Evolutionary conservation across 2,888 invertebrate genomes (phyloP).

Genomic region (Deilephila porcellus): DNA sequence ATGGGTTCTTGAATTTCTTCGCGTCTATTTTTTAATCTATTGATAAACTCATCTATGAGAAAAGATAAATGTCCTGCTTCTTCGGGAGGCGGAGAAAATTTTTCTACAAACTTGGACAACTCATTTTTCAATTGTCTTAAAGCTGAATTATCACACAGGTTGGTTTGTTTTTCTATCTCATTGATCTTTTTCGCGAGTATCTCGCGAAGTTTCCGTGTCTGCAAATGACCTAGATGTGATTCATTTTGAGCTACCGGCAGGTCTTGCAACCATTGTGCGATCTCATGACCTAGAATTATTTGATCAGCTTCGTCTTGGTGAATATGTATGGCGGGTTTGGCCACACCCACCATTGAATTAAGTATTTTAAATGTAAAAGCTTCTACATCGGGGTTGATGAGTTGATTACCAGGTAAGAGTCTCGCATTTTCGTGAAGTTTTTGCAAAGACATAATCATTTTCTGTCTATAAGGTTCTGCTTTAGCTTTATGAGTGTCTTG

Average conservation of each 20-base stretch:
- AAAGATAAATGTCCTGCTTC: slow-evolving; percentile 48
- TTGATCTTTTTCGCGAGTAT: slow-evolving; percentile 58
- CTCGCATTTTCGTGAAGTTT: slow-evolving; percentile 55
- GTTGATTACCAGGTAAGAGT: slow-evolving; percentile 46
- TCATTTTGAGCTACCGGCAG: slow-evolving; percentile 52
- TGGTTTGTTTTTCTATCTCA: slow-evolving; percentile 50
- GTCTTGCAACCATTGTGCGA: slow-evolving; percentile 68
- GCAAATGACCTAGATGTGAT: slow-evolving; percentile 43
- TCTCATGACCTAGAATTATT: slow-evolving; percentile 61
- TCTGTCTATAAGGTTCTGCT: slow-evolving; percentile 59
- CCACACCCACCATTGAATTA: slow-evolving; percentile 31
- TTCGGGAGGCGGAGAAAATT: slow-evolving; percentile 49
- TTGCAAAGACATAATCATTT: slow-evolving; percentile 53
- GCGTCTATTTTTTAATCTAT: slow-evolving; percentile 55
- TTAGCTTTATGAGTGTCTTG: slow-evolving; percentile 56
- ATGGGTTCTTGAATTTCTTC: slow-evolving; percentile 47
- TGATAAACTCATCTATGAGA: slow-evolving; percentile 59
- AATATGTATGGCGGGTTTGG: slow-evolving; percentile 51
- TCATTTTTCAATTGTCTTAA: slow-evolving; percentile 51
- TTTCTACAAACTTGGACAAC: slow-evolving; percentile 51
- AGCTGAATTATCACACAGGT: slow-evolving; percentile 39
- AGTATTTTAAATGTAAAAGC: slow-evolving; percentile 55
- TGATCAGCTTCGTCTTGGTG: slow-evolving; percentile 63
- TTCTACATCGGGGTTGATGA: slow-evolving; percentile 48
- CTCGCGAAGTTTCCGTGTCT: slow-evolving; percentile 54